Conservation (phyloP, 2,797 vertebrate genomes). For the Hybognathus amarus region DNA sequence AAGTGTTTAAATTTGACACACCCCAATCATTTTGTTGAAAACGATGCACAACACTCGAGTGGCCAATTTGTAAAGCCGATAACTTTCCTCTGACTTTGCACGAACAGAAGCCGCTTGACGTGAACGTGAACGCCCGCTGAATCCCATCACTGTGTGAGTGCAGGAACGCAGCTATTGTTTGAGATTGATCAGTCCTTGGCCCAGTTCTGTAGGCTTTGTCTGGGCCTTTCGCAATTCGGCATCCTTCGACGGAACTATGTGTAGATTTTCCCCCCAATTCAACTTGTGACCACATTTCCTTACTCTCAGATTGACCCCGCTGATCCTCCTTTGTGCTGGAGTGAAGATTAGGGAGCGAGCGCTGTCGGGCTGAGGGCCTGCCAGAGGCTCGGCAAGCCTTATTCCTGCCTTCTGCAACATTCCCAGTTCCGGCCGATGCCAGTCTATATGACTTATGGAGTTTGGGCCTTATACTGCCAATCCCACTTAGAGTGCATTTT, state of each 20-base stretch:
- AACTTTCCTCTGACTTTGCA: slow-evolving; percentile 55
- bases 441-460: slow-evolving; percentile 86
- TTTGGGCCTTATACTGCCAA: slow-evolving; percentile 82
- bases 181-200: slow-evolving; percentile 72
- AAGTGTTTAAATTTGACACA: slow-evolving; percentile 37
- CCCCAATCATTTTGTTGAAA: slow-evolving; percentile 45
- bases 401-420: slow-evolving; percentile 71
- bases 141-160: slow-evolving; percentile 49
- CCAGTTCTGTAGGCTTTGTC: slow-evolving; percentile 74
- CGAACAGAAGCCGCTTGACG: slow-evolving; percentile 4
- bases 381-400: slow-evolving; percentile 71
- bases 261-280: slow-evolving; percentile 63
- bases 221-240: slow-evolving; percentile 62
- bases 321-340: slow-evolving; percentile 75
- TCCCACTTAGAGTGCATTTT: slow-evolving; percentile 87
- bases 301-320: slow-evolving; percentile 81
- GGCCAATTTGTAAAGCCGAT: slow-evolving; percentile 43
- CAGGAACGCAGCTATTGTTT: slow-evolving; percentile 61
- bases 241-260: slow-evolving; percentile 49
- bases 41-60: slow-evolving; percentile 13
- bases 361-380: slow-evolving; percentile 62
- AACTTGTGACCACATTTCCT: slow-evolving; percentile 70
- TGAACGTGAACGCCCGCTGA: slow-evolving; percentile 26
- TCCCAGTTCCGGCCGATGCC: slow-evolving; percentile 74
- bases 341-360: slow-evolving; percentile 71